phyloP scores from a whole-genome alignment of 2,797 vertebrate species.

The Alauda arvensis region DNA sequence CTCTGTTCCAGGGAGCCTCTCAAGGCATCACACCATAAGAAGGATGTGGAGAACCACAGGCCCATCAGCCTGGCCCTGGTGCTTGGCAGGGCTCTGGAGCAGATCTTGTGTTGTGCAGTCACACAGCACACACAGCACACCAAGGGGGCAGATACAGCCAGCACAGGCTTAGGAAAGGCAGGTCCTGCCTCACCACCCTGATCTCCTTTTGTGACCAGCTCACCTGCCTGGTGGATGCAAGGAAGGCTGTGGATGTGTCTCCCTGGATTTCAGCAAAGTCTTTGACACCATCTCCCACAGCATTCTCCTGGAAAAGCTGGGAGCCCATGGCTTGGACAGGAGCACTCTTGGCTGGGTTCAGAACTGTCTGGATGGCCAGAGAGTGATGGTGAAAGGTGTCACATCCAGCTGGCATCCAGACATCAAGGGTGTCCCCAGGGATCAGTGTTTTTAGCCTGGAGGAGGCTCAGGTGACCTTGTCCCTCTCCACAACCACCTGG shows the following conservation, averaged over 20 bases:
- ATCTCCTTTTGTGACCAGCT: not conserved
- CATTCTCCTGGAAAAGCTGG: not conserved
- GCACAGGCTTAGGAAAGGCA: not conserved
- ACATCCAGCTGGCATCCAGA: not conserved
- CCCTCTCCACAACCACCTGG: not conserved
- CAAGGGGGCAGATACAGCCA: not conserved
- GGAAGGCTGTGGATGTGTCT: not conserved
- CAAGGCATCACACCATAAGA: not conserved
- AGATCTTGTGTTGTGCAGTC: not conserved
- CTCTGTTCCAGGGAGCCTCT: not conserved
- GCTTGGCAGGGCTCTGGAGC: not conserved
- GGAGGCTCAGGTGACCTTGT: not conserved
- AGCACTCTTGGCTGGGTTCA: not conserved
- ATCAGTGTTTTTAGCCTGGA: not conserved
- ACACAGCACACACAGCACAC: not conserved
- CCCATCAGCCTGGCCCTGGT: not conserved
- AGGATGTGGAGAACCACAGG: not conserved
- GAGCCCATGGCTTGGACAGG: not conserved
- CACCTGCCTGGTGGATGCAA: fast-evolving
- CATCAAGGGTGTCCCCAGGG: not conserved
- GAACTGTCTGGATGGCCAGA: not conserved
- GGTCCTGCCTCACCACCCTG: not conserved
- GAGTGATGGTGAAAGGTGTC: not conserved
- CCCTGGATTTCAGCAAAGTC: not conserved
- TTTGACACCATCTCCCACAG: not conserved